phyloP scores from a whole-genome alignment of 2,888 invertebrate genomes.

The Amblyteles armatorius region DNA sequence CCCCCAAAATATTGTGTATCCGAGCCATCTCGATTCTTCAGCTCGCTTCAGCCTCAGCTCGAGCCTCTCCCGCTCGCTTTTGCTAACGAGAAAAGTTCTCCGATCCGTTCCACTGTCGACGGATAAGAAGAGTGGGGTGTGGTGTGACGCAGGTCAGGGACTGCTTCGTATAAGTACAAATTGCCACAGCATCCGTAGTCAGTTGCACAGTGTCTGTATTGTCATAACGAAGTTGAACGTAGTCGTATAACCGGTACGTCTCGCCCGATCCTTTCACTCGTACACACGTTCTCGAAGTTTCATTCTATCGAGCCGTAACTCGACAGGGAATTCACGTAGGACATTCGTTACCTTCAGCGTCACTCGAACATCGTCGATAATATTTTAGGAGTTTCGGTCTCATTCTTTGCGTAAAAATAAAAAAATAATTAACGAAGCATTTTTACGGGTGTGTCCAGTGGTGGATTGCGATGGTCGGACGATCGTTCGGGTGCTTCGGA shows the following conservation, averaged over 20 bases:
- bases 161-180: slow-evolving; percentile 76
- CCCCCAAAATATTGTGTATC: background rate
- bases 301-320: background rate
- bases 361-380: background rate
- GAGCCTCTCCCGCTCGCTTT: background rate
- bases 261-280: slow-evolving; percentile 68
- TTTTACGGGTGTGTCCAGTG: background rate
- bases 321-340: background rate
- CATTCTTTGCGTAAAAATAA: background rate
- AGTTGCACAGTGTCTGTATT: slow-evolving; percentile 65
- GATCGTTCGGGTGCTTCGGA: slow-evolving; percentile 5
- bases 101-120: slow-evolving; percentile 60
- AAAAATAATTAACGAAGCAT: background rate
- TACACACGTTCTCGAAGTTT: background rate
- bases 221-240: slow-evolving; percentile 58
- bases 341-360: background rate
- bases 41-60: background rate
- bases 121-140: slow-evolving; percentile 63
- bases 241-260: slow-evolving; percentile 70
- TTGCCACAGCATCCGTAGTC: slow-evolving; percentile 76
- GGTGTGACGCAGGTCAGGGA: slow-evolving; percentile 69
- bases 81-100: slow-evolving; percentile 23
- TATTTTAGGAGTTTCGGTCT: background rate
- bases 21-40: slow-evolving; percentile 12
- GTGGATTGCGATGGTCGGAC: background rate